phyloP scores from a whole-genome alignment of 1,140 invertebrate genomes.

The Trichomalopsis sarcophagae region DNA sequence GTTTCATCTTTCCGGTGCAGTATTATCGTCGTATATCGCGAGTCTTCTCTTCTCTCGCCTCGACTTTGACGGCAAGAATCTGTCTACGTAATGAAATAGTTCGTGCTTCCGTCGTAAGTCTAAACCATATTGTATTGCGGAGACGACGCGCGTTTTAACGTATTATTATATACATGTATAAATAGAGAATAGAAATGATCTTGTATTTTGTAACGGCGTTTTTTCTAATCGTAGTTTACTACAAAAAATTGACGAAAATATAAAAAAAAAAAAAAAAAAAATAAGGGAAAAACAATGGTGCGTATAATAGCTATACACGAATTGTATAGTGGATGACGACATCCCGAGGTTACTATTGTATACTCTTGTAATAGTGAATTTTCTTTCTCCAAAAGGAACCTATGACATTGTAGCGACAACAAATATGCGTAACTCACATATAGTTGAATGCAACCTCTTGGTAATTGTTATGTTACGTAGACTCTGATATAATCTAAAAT shows the following conservation, averaged over 20 bases:
- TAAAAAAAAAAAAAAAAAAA: not conserved
- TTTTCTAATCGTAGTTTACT: constrained; percentile 47
- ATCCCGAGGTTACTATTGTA: too few relatives aligned
- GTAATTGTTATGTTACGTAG: too few relatives aligned
- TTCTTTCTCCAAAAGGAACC: too few relatives aligned
- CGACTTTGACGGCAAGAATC: not conserved
- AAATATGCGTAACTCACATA: too few relatives aligned
- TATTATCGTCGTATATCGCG: constrained; percentile 3
- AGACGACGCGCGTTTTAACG: not conserved
- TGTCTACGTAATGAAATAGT: constrained; percentile 39
- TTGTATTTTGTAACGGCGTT: constrained; percentile 53
- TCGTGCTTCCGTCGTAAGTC: constrained; percentile 44
- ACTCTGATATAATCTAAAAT: too few relatives aligned
- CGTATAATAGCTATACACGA: too few relatives aligned
- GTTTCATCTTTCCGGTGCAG: not conserved
- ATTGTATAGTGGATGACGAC: too few relatives aligned
- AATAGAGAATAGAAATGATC: constrained; percentile 44
- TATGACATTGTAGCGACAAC: too few relatives aligned
- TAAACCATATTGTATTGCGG: constrained; percentile 16
- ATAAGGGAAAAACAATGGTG: too few relatives aligned
- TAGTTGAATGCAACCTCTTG: too few relatives aligned
- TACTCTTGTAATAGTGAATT: too few relatives aligned
- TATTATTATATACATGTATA: constrained; percentile 3
- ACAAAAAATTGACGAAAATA: not conserved
- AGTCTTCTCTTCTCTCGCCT: not conserved